Percentiles rank a stretch among this genome's conserved stretches.
Conservation (phyloP, 1,140 invertebrate genomes). For the Scaptomyza pallida region DNA sequence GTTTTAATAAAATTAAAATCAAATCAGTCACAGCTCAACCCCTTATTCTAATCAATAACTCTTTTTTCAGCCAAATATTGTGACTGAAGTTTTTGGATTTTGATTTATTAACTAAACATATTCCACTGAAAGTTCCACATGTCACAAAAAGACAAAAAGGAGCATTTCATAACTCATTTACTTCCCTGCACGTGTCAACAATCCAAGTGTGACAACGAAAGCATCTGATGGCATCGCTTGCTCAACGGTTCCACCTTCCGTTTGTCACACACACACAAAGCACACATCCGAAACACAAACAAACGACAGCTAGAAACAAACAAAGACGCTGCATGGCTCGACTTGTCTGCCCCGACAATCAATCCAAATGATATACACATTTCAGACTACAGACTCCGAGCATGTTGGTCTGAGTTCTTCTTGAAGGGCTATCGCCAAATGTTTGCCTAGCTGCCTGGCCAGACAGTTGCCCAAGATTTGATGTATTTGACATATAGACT, state of each 20-base stretch:
- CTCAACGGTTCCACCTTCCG: conserved; percentile 56
- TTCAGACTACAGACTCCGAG: conserved; percentile 62
- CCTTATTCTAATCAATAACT: neutral
- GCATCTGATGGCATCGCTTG: conserved; percentile 42
- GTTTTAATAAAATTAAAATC: too few relatives aligned
- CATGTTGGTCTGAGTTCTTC: conserved; percentile 26
- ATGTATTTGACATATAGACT: conserved; percentile 79
- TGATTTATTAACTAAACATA: conserved; percentile 17
- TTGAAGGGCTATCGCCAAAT: conserved; percentile 36
- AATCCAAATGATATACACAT: conserved; percentile 81
- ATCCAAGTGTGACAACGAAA: conserved; percentile 63
- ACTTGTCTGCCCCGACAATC: conserved; percentile 55
- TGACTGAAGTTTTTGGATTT: neutral
- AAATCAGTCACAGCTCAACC: too few relatives aligned
- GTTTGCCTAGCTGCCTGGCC: conserved; percentile 36
- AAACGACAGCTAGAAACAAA: conserved; percentile 55
- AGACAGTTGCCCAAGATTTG: conserved; percentile 46
- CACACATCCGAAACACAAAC: conserved; percentile 44
- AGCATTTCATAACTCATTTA: conserved; percentile 63
- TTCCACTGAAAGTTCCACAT: conserved; percentile 1
- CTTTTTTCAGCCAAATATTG: neutral
- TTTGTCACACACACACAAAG: conserved; percentile 35
- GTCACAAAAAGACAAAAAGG: conserved; percentile 1
- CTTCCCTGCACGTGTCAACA: conserved; percentile 58
- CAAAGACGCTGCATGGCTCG: conserved; percentile 45